Evolutionary conservation across 2,888 invertebrate genomes (phyloP).

Genomic region (Euplexia lucipara): DNA sequence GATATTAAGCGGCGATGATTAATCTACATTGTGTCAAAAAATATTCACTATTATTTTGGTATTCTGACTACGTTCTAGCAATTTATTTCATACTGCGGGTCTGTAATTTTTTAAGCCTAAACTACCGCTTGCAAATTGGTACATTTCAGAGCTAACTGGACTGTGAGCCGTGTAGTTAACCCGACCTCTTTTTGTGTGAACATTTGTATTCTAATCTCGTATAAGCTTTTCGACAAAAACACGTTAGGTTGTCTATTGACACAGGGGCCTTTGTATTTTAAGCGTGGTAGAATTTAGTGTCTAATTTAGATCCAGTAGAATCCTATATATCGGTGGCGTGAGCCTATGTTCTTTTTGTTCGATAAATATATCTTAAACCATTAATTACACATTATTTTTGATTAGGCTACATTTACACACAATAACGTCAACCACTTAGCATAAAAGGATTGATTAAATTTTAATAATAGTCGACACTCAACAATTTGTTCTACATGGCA

Average conservation of each 20-base stretch:
- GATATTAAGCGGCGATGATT: constrained; percentile 65
- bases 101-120: constrained; percentile 53
- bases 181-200: constrained; percentile 50
- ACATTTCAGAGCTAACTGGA: constrained; percentile 49
- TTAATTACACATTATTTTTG: neutral
- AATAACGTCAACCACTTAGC: too few relatives aligned
- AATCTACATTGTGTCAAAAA: constrained; percentile 63
- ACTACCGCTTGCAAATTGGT: constrained; percentile 49
- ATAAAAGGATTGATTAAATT: too few relatives aligned
- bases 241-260: constrained; percentile 55
- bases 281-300: constrained; percentile 14
- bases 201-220: constrained; percentile 61
- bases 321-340: neutral
- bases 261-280: constrained; percentile 35
- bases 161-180: constrained; percentile 47
- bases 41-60: constrained; percentile 50
- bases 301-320: neutral
- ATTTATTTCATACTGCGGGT: constrained; percentile 39
- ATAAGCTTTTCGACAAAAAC: constrained; percentile 59
- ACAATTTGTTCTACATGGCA: too few relatives aligned
- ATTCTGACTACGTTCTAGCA: constrained; percentile 29
- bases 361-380: neutral
- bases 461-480: too few relatives aligned
- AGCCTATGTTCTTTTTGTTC: neutral
- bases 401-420: too few relatives aligned